A percentile compares a stretch with the other conserved stretches of the same genome.
phyloP scores from a whole-genome alignment of 2,888 invertebrate species.

The Pantelozetes paolii region DNA sequence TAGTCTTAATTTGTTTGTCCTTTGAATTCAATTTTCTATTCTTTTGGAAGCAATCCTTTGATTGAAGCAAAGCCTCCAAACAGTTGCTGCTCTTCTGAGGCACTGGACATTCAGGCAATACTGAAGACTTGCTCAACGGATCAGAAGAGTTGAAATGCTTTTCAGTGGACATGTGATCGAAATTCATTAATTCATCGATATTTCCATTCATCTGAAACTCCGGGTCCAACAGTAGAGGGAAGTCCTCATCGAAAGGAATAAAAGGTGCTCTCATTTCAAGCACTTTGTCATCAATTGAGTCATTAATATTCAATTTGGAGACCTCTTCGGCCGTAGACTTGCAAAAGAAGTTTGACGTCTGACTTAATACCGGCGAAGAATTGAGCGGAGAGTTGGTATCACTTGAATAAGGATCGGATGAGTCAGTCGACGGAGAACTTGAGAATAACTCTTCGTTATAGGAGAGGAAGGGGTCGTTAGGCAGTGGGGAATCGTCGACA shows the following conservation, averaged over 20 bases:
- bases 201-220: slow-evolving; percentile 27
- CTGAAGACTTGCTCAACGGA: background rate
- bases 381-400: slow-evolving; percentile 32
- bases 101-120: background rate
- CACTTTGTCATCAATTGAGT: slow-evolving; percentile 36
- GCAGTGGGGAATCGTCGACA: slow-evolving; percentile 40
- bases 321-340: slow-evolving; percentile 34
- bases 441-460: slow-evolving; percentile 47
- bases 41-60: background rate
- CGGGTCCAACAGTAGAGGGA: slow-evolving; percentile 4
- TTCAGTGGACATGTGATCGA: background rate
- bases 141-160: background rate
- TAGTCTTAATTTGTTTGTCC: background rate
- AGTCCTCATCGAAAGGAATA: slow-evolving; percentile 40
- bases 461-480: slow-evolving; percentile 48
- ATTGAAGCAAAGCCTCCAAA: slow-evolving; percentile 38
- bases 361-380: slow-evolving; percentile 27
- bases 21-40: background rate
- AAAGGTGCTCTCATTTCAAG: slow-evolving; percentile 40
- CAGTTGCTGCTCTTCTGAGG: background rate
- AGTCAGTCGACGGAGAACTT: slow-evolving; percentile 45
- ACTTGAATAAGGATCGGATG: slow-evolving; percentile 44
- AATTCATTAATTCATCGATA: slow-evolving; percentile 38
- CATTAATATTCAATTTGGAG: slow-evolving; percentile 29
- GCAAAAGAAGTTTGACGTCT: slow-evolving; percentile 32